phyloP scores from a whole-genome alignment of 1,140 invertebrate genomes.

The Lanistes nyassanus region DNA sequence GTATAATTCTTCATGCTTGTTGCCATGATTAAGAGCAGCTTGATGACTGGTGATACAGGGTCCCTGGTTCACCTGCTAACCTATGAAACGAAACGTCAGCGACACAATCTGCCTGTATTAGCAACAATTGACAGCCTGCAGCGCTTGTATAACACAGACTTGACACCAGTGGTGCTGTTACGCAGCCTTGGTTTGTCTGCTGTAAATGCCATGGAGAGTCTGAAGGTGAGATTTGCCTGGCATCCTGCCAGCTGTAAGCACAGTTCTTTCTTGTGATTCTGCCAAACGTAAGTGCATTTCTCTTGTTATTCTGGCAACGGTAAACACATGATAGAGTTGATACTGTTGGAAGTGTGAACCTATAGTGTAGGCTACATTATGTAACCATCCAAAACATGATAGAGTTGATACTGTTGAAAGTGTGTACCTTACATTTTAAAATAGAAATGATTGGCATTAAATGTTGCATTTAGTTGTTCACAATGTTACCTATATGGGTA shows the following conservation, averaged over 20 bases:
- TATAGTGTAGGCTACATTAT: neutral
- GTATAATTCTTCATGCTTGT: too few species aligned
- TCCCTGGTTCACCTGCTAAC: conserved; percentile 74
- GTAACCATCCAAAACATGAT: neutral
- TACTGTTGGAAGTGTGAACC: neutral
- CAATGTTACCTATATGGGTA: too few species aligned
- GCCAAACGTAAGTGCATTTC: neutral
- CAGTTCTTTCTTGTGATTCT: neutral
- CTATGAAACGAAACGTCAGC: conserved; percentile 87
- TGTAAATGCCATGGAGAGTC: conserved; percentile 79
- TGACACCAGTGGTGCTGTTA: conserved; percentile 81
- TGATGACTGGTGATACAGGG: conserved; percentile 58
- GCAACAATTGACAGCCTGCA: conserved; percentile 88
- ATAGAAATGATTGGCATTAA: too few species aligned
- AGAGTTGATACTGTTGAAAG: neutral
- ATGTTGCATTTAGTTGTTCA: too few species aligned
- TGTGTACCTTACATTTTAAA: too few species aligned
- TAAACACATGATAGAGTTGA: too few species aligned
- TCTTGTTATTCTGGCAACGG: neutral
- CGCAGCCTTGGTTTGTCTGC: conserved; percentile 88
- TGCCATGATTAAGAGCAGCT: too few species aligned
- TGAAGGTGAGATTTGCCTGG: conserved; percentile 86
- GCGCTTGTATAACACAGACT: conserved; percentile 82
- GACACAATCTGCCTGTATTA: conserved; percentile 89
- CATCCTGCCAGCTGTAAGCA: too few species aligned